A percentile compares a stretch with the other conserved stretches of the same genome.
Evolutionary conservation across 1,140 invertebrate species (phyloP).

Genomic region (fruit fly (Drosophila melanogaster)): DNA sequence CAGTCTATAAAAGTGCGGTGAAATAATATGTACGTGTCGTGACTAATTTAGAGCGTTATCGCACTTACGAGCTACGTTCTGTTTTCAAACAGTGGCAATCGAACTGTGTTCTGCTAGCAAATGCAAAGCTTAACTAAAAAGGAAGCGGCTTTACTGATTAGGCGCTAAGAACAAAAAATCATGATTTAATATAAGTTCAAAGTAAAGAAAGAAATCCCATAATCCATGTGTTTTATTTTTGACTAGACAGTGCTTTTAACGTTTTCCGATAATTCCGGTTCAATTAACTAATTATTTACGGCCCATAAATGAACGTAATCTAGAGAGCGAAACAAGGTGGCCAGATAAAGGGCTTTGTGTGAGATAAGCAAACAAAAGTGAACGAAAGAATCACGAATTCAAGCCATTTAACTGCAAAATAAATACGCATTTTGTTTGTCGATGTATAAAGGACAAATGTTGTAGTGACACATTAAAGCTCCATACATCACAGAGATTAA

Average conservation of each 20-base stretch:
- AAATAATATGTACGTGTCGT: constrained; percentile 16
- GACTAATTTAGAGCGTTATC: constrained; percentile 44
- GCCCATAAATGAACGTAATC: constrained; percentile 56
- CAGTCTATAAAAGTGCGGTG: constrained; percentile 70
- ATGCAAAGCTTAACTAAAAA: constrained; percentile 44
- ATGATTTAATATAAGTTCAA: constrained; percentile 28
- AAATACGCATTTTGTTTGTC: constrained; percentile 4
- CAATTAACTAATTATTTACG: constrained; percentile 59
- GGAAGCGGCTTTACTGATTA: constrained; percentile 38
- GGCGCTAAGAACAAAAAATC: constrained; percentile 40
- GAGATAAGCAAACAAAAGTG: constrained; percentile 33
- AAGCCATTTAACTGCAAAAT: constrained; percentile 18
- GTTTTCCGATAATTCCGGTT: constrained; percentile 13
- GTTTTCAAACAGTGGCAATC: constrained; percentile 6
- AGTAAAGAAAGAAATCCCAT: constrained; percentile 16
- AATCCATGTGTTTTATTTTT: constrained; percentile 1
- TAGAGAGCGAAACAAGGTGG: constrained; percentile 14
- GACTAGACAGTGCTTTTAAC: constrained; percentile 32
- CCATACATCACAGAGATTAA: neutral
- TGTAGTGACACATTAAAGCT: constrained; percentile 16
- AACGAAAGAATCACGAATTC: constrained; percentile 24
- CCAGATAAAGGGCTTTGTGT: constrained; percentile 29
- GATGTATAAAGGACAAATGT: neutral
- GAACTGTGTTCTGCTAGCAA: constrained; percentile 59
- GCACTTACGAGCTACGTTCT: neutral